Evolutionary conservation across 2,888 invertebrate species (phyloP).

Genomic region (Vesta saturnalis): DNA sequence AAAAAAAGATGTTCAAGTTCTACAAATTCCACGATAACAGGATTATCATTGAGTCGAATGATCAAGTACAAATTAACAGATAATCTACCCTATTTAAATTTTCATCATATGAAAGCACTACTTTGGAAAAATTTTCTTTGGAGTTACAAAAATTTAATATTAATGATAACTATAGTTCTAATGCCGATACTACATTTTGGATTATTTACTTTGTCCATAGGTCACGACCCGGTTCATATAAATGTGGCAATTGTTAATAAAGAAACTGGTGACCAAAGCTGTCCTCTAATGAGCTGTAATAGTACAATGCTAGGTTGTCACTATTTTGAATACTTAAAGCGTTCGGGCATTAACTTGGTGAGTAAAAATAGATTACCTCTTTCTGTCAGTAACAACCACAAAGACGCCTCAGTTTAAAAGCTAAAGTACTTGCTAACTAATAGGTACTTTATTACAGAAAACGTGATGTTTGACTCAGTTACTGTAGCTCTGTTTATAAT

Average conservation of each 20-base stretch:
- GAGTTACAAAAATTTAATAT: constrained; percentile 84
- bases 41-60: constrained; percentile 70
- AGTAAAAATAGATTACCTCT: constrained; percentile 58
- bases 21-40: constrained; percentile 33
- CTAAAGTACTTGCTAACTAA: too few species aligned
- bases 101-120: constrained; percentile 73
- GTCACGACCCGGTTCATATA: constrained; percentile 82
- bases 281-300: constrained; percentile 80
- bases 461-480: too few species aligned
- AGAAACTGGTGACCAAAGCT: constrained; percentile 66
- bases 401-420: too few species aligned
- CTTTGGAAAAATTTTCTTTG: constrained; percentile 91
- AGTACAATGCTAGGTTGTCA: constrained; percentile 78
- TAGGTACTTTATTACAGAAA: too few species aligned
- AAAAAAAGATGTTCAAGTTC: constrained; percentile 52
- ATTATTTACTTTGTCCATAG: constrained; percentile 88
- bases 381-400: constrained; percentile 48
- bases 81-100: constrained; percentile 51
- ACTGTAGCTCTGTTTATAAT: too few species aligned
- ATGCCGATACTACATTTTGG: constrained; percentile 88
- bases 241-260: constrained; percentile 84
- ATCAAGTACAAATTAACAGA: constrained; percentile 66
- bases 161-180: constrained; percentile 86
- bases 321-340: constrained; percentile 75
- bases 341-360: constrained; percentile 74